Evolutionary conservation across 2,797 vertebrate genomes (phyloP).

Genomic region (Pantherophis alleghaniensis): DNA sequence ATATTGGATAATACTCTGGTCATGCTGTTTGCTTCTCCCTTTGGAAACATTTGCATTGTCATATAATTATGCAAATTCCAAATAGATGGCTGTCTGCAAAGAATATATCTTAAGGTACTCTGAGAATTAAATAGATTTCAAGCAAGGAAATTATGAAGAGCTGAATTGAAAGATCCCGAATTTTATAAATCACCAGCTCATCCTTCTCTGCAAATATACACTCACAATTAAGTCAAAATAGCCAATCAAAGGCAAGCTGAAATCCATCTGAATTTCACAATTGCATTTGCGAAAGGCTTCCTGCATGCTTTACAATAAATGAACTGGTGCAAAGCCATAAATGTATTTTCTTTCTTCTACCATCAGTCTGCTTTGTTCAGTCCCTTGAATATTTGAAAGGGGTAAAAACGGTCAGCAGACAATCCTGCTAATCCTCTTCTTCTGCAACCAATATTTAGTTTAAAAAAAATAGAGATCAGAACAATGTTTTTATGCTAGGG

Average conservation of each 20-base stretch:
- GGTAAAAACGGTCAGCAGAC: neutral
- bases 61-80: slow-evolving; percentile 63
- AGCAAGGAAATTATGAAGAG: slow-evolving; percentile 46
- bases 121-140: slow-evolving; percentile 53
- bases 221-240: slow-evolving; percentile 5
- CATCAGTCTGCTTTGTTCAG: neutral
- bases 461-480: neutral
- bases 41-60: slow-evolving; percentile 62
- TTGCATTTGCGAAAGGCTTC: neutral
- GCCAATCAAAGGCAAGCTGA: slow-evolving; percentile 23
- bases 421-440: neutral
- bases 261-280: slow-evolving; percentile 22
- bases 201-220: neutral
- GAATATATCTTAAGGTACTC: slow-evolving; percentile 48
- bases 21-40: slow-evolving; percentile 61
- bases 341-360: neutral
- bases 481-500: neutral
- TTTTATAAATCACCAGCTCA: neutral
- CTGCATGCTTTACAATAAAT: no score
- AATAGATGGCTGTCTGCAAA: slow-evolving; percentile 35
- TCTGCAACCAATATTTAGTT: neutral
- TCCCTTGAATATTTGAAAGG: neutral
- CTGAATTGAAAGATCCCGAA: slow-evolving; percentile 20
- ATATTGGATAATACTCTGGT: slow-evolving; percentile 70
- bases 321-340: neutral